phyloP scores from a whole-genome alignment of 1,140 invertebrate species.

The Formica exsecta region DNA sequence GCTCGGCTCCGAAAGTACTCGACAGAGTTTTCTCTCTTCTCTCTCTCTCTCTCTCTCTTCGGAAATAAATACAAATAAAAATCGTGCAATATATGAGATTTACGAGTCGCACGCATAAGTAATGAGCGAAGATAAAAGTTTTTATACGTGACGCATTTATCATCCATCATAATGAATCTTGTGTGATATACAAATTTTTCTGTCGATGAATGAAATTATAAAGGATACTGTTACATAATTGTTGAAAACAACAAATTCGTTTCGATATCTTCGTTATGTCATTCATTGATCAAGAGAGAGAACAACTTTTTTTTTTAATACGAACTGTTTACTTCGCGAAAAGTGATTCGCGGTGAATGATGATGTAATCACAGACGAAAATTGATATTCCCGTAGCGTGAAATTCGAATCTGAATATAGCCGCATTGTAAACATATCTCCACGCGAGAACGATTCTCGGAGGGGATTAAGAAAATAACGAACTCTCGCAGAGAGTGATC shows the following conservation, averaged over 20 bases:
- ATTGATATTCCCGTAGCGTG: conserved; percentile 16
- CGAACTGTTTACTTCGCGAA: not conserved
- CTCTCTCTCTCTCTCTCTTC: conserved; percentile 5
- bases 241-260: not conserved
- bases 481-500: conserved; percentile 32
- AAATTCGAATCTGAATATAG: conserved; percentile 35
- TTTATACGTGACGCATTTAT: conserved; percentile 4
- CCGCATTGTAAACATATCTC: conserved; percentile 35
- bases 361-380: conserved; percentile 19
- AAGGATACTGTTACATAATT: not conserved
- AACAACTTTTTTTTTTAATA: not conserved
- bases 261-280: conserved; percentile 15
- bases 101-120: conserved; percentile 1
- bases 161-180: not conserved
- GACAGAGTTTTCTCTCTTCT: not conserved
- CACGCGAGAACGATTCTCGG: conserved; percentile 21
- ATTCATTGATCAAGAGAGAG: conserved; percentile 27
- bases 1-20: not conserved
- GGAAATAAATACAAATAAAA: conserved; percentile 20
- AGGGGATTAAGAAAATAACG: conserved; percentile 50
- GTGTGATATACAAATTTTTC: conserved; percentile 1
- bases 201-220: not conserved
- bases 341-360: not conserved
- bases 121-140: not conserved
- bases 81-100: not conserved